phyloP scores from a whole-genome alignment of 2,113 vertebrate genomes.

The Eurystomus gularis region DNA sequence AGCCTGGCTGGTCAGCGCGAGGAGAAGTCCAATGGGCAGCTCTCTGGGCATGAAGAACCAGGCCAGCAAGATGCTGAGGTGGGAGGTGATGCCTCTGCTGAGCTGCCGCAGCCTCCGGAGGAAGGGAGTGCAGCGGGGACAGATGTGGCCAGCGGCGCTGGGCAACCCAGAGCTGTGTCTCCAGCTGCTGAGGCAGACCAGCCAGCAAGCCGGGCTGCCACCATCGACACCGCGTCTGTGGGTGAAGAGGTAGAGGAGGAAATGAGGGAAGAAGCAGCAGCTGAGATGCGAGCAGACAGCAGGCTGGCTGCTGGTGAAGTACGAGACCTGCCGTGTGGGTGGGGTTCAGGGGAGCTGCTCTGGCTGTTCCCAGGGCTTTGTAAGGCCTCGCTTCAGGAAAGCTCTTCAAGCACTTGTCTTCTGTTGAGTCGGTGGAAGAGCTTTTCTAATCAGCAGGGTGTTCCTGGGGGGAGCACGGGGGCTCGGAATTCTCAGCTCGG shows the following conservation, averaged over 20 bases:
- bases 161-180: neutral
- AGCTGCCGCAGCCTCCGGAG: neutral
- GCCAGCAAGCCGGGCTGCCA: neutral
- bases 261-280: slow-evolving; percentile 8
- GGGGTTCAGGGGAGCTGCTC: neutral
- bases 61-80: neutral
- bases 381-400: neutral
- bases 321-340: neutral
- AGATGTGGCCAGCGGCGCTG: neutral
- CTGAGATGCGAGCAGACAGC: neutral
- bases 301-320: slow-evolving; percentile 41
- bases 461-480: neutral
- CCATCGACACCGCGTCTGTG: neutral
- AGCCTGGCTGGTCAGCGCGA: neutral
- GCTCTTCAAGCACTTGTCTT: neutral
- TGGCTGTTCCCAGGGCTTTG: neutral
- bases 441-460: neutral
- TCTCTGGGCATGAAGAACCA: neutral
- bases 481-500: neutral
- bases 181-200: neutral
- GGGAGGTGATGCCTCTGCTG: neutral
- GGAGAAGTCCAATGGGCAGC: neutral
- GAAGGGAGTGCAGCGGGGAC: neutral
- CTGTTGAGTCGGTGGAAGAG: neutral
- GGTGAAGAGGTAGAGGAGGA: neutral